Evolutionary conservation across 1,140 invertebrate species (phyloP).

Genomic region (Lasaia peninsularis): DNA sequence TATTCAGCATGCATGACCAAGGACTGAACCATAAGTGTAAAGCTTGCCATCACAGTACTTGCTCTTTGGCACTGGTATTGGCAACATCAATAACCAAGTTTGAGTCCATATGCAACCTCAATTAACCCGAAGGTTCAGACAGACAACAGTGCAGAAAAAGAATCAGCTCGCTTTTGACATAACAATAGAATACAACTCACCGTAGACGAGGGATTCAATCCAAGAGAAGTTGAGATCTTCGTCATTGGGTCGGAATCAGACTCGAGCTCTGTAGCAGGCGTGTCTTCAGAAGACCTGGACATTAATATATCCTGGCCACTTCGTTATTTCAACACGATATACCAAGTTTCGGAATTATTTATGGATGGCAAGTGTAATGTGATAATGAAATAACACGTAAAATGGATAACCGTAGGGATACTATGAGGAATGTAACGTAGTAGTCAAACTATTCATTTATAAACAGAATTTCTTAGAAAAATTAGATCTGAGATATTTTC

Average conservation of each 20-base stretch:
- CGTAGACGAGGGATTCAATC: slow-evolving; percentile 6
- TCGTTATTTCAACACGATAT: slow-evolving; percentile 1
- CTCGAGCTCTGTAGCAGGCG: not conserved
- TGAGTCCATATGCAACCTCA: too few relatives aligned
- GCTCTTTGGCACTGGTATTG: not conserved
- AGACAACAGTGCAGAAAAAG: not conserved
- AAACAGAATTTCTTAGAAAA: too few relatives aligned
- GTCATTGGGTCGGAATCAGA: slow-evolving; percentile 1
- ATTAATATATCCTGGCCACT: slow-evolving; percentile 10
- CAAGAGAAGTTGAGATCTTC: slow-evolving; percentile 5
- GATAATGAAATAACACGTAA: too few relatives aligned
- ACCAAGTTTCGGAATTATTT: not conserved
- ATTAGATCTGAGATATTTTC: too few relatives aligned
- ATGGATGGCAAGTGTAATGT: not conserved
- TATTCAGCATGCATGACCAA: not conserved
- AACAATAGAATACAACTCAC: slow-evolving; percentile 6
- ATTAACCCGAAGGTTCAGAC: not conserved
- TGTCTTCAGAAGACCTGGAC: slow-evolving; percentile 7
- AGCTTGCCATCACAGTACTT: not conserved
- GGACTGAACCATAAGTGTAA: not conserved
- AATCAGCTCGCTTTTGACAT: not conserved
- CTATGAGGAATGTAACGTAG: too few relatives aligned
- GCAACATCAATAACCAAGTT: not conserved
- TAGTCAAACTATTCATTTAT: too few relatives aligned
- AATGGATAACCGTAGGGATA: too few relatives aligned